Evolutionary conservation across 2,888 invertebrate species (phyloP).

Genomic region (Trichopria drosophilae): DNA sequence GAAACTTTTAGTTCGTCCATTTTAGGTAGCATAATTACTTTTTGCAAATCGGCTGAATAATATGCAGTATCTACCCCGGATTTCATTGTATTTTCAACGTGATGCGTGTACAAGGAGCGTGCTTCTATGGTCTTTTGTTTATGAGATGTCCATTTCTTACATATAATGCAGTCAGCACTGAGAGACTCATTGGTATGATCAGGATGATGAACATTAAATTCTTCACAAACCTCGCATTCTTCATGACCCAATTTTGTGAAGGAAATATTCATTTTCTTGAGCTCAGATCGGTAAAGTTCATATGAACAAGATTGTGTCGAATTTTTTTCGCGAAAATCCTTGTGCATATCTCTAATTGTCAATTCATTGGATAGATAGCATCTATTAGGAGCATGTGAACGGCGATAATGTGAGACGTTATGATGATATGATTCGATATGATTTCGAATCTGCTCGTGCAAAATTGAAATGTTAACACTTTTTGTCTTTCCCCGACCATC

Average conservation of each 20-base stretch:
- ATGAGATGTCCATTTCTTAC: constrained; percentile 1
- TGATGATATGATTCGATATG: constrained; percentile 1
- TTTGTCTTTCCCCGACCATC: constrained; percentile 2
- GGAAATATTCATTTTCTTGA: no score
- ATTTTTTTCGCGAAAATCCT: neutral
- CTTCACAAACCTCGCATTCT: constrained; percentile 1
- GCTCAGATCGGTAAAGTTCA: neutral
- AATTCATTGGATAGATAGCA: neutral
- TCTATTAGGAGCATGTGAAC: constrained; percentile 1
- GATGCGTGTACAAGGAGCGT: no score
- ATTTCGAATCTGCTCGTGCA: neutral
- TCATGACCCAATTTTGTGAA: neutral
- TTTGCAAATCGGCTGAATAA: no score
- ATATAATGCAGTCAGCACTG: neutral
- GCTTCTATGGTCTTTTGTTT: neutral
- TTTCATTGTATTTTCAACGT: no score
- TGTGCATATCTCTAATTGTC: neutral
- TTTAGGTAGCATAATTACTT: no score
- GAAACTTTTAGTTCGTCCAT: constrained; percentile 7
- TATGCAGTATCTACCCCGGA: no score
- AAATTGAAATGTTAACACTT: neutral
- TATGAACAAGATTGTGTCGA: neutral
- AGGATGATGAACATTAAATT: neutral
- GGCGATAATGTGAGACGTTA: neutral
- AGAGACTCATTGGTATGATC: neutral